Evolutionary conservation across 1,140 invertebrate genomes (phyloP).

Genomic region (Thaumatotibia leucotreta): DNA sequence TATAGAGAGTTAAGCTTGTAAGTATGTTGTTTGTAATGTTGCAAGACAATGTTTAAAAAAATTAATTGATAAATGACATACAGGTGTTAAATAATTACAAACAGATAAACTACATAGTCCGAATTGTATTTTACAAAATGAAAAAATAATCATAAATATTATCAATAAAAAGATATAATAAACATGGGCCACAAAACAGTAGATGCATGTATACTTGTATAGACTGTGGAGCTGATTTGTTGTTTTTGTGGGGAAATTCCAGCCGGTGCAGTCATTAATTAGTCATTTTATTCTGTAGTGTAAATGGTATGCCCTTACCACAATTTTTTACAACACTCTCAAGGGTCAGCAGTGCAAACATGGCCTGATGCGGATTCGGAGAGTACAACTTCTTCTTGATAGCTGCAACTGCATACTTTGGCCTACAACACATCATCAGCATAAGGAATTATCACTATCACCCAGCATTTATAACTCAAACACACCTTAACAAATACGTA

Average conservation of each 20-base stretch:
- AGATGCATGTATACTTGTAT: no score
- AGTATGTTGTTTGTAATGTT: no score
- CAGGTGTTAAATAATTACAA: no score
- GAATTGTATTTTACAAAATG: neutral
- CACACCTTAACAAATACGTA: constrained; percentile 78
- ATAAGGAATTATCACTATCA: constrained; percentile 13
- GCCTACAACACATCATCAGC: constrained; percentile 78
- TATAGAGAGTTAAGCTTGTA: no score
- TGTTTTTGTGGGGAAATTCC: neutral
- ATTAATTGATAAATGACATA: no score
- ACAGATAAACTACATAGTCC: neutral
- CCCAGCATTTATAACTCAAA: neutral
- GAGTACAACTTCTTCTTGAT: constrained; percentile 93
- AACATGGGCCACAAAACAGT: no score
- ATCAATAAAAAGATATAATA: no score
- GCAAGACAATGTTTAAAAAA: no score
- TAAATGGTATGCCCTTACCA: constrained; percentile 75
- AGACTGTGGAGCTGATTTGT: neutral
- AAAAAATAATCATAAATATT: neutral
- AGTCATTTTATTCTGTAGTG: neutral
- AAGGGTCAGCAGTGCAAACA: constrained; percentile 91
- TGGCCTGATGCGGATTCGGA: constrained; percentile 92
- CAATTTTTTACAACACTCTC: constrained; percentile 99
- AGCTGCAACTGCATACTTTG: constrained; percentile 88
- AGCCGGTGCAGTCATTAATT: neutral